These are phyloP conservation scores for Cynoglossus semilaevis DNA, from an alignment of 2,113 vertebrate species.

Conservation along the genomic window DNA sequence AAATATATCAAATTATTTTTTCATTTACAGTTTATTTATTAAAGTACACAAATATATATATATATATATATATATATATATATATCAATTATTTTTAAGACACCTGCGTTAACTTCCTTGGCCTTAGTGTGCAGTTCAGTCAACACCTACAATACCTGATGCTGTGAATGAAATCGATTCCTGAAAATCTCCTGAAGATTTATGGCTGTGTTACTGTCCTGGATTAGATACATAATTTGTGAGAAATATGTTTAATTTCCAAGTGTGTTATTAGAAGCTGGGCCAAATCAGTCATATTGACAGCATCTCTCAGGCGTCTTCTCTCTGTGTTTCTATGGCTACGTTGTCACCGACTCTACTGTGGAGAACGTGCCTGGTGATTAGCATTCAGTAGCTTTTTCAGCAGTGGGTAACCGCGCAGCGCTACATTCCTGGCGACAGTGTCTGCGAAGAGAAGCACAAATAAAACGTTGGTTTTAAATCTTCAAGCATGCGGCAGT, in stretches of 20 bases:
- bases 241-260: constrained; percentile 6
- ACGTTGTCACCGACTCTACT: constrained; percentile 32
- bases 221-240: constrained; percentile 10
- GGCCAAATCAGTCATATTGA: constrained; percentile 25
- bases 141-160: background rate
- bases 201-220: background rate
- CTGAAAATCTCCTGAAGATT: background rate
- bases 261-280: constrained; percentile 17
- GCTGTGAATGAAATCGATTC: background rate
- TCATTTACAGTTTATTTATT: no score
- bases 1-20: no score
- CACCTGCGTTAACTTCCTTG: no score
- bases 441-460: constrained; percentile 7
- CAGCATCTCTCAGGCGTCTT: constrained; percentile 21
- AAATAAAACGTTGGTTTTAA: constrained; percentile 17
- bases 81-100: no score
- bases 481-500: background rate
- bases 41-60: no score
- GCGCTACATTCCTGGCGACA: constrained; percentile 11
- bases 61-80: no score
- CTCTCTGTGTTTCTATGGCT: constrained; percentile 40
- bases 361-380: constrained; percentile 19
- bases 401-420: constrained; percentile 10
- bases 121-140: no score
- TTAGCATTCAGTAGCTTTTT: constrained; percentile 33